A percentile compares a stretch with the other conserved stretches of the same genome.
Evolutionary conservation across 64 coral and sea anemone genomes (phyloP).

Genomic region (Actinia tenebrosa): DNA sequence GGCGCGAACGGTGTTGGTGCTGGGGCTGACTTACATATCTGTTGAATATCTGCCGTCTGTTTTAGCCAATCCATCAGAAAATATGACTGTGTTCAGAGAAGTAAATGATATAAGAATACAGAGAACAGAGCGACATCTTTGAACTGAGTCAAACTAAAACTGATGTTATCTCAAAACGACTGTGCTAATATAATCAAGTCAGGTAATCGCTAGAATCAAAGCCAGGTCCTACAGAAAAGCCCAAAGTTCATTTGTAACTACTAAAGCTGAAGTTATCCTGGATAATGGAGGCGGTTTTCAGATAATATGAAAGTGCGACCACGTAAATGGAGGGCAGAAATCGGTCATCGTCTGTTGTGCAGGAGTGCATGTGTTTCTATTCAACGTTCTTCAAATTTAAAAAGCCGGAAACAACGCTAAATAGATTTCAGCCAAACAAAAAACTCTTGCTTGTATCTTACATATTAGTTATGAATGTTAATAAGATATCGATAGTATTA

Average conservation of each 20-base stretch:
- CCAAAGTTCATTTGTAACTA: not conserved
- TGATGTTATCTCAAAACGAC: constrained; percentile 1
- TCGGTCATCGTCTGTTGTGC: not conserved
- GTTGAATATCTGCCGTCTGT: not conserved
- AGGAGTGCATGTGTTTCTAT: not conserved
- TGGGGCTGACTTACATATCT: not conserved
- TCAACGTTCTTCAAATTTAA: too few species aligned
- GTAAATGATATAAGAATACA: not conserved
- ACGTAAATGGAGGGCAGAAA: not conserved
- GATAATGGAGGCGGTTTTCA: not conserved
- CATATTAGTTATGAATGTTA: not conserved
- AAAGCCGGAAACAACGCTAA: not conserved
- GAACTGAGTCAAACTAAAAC: not conserved
- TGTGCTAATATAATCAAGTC: not conserved
- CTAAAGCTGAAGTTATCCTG: not conserved
- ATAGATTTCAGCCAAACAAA: not conserved
- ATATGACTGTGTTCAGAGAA: not conserved
- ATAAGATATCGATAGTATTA: too few species aligned
- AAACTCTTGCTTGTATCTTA: not conserved
- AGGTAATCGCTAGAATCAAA: not conserved
- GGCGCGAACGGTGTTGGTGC: not conserved
- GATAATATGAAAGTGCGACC: not conserved
- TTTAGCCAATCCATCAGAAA: not conserved
- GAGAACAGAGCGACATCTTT: not conserved
- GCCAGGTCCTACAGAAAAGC: not conserved